Conservation (phyloP, 1,140 invertebrate species). For the Drosophila ananassae region DNA sequence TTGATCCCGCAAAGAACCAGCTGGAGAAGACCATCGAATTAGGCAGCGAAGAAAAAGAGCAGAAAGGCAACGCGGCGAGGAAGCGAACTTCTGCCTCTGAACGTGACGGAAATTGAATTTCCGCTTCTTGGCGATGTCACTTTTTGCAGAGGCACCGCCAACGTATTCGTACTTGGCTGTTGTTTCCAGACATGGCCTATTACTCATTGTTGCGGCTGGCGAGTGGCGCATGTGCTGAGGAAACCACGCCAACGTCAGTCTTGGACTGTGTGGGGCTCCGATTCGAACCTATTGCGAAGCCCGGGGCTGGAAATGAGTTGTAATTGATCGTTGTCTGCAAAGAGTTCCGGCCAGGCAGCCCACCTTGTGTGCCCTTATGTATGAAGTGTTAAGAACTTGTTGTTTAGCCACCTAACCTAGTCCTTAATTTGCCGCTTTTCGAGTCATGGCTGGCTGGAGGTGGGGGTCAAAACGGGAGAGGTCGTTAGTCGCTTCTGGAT, state of each 20-base stretch:
- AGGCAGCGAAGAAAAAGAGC: neutral
- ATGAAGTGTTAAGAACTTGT: constrained; percentile 47
- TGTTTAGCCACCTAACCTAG: constrained; percentile 6
- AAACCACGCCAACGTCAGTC: constrained; percentile 20
- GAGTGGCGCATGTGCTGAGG: constrained; percentile 68
- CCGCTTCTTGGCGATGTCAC: constrained; percentile 75
- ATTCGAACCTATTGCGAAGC: constrained; percentile 25
- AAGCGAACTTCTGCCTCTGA: constrained; percentile 67
- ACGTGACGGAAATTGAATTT: constrained; percentile 81
- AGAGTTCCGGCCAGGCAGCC: constrained; percentile 30
- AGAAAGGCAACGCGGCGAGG: constrained; percentile 29
- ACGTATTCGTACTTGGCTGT: constrained; percentile 16
- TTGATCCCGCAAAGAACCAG: neutral
- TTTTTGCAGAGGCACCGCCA: constrained; percentile 42
- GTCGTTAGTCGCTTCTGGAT: constrained; percentile 29
- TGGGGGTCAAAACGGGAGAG: neutral
- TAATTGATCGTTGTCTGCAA: constrained; percentile 46
- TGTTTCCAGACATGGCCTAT: neutral
- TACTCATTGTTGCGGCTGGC: constrained; percentile 23
- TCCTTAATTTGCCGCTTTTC: neutral
- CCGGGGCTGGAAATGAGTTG: constrained; percentile 39
- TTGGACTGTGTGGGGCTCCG: constrained; percentile 3
- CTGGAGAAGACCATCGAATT: neutral
- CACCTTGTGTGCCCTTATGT: constrained; percentile 6
- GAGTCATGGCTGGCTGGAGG: no score